Conservation (phyloP, 1,140 invertebrate genomes). For the Planococcus citri region DNA sequence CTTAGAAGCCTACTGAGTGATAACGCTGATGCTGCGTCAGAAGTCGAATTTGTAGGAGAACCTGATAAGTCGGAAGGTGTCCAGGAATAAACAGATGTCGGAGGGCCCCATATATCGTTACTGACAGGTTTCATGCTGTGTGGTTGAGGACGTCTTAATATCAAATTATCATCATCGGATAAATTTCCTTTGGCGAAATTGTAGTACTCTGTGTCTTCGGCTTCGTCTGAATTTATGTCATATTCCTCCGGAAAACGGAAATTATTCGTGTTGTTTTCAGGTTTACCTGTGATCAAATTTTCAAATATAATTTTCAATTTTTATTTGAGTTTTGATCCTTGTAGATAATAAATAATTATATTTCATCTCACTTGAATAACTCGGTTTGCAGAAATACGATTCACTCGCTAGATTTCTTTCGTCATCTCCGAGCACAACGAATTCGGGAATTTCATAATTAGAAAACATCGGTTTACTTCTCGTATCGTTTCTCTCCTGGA, state of each 20-base stretch:
- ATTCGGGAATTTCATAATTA: neutral
- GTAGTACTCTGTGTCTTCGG: neutral
- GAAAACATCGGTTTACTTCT: neutral
- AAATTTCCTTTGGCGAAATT: slow-evolving; percentile 11
- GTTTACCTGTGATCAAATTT: neutral
- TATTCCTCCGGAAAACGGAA: neutral
- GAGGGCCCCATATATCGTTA: slow-evolving; percentile 8
- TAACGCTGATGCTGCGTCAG: neutral
- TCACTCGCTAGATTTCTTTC: neutral
- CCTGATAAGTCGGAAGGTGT: neutral
- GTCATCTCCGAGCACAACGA: neutral
- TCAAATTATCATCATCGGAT: slow-evolving; percentile 2
- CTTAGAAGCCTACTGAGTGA: slow-evolving; percentile 4
- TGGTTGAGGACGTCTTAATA: neutral
- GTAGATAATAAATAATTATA: too few species aligned
- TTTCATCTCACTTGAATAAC: neutral
- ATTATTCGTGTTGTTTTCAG: neutral
- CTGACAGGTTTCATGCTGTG: neutral
- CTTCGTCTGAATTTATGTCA: slow-evolving; percentile 6
- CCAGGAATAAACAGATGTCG: neutral
- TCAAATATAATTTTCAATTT: too few species aligned
- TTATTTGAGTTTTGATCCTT: too few species aligned
- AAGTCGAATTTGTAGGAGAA: neutral
- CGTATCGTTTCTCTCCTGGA: neutral
- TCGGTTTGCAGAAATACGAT: neutral